phyloP scores from a whole-genome alignment of 2,888 invertebrate species.

The Drosophila mayaguana region DNA sequence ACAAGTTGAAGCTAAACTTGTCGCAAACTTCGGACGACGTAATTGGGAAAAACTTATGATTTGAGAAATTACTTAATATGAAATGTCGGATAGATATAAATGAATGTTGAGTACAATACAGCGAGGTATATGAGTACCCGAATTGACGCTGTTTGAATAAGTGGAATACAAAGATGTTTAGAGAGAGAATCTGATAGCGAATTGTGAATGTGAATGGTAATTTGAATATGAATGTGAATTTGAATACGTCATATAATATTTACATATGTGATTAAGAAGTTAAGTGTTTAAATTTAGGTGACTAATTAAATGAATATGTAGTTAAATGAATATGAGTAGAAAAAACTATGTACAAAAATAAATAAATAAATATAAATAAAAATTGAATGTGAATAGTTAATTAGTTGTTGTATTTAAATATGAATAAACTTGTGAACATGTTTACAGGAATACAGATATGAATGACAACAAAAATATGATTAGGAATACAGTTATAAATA shows the following conservation, averaged over 20 bases:
- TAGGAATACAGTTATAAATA: no score
- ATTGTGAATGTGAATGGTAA: neutral
- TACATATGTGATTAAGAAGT: neutral
- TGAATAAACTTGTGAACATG: no score
- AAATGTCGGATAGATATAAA: conserved; percentile 28
- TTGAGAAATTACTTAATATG: conserved; percentile 56
- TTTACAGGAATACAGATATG: no score
- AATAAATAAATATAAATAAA: no score
- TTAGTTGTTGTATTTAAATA: no score
- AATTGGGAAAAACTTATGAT: conserved; percentile 31
- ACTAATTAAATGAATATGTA: no score
- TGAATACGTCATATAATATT: neutral
- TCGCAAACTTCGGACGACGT: conserved; percentile 49
- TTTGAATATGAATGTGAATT: neutral
- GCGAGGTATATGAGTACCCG: neutral
- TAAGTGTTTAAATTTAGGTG: no score
- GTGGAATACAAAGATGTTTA: neutral
- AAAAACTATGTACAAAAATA: no score
- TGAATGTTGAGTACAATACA: conserved; percentile 8
- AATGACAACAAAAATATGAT: no score
- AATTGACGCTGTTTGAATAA: neutral
- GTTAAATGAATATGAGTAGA: no score
- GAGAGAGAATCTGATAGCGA: no score
- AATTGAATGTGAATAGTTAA: no score
- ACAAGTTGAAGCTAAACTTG: conserved; percentile 59